Conservation (phyloP, 2,888 invertebrate species). For the Xylota segnis region DNA sequence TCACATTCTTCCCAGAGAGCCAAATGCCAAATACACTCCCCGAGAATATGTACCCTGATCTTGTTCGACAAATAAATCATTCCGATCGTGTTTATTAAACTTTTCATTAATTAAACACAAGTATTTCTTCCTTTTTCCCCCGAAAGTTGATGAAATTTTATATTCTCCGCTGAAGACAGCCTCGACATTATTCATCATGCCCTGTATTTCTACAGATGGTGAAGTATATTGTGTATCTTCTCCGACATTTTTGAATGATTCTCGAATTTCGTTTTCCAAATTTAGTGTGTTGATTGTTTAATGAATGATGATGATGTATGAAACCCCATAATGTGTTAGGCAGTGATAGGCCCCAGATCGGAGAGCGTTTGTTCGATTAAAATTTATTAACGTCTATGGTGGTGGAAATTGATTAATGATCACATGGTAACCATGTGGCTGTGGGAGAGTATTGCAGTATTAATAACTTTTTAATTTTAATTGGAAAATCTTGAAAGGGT, state of each 20-base stretch:
- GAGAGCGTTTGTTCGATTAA: slow-evolving; percentile 44
- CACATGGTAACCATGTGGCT: slow-evolving; percentile 26
- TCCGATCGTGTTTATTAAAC: not conserved
- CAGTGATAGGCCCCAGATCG: slow-evolving; percentile 39
- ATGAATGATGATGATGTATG: slow-evolving; percentile 61
- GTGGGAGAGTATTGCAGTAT: slow-evolving; percentile 13
- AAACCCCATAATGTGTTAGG: slow-evolving; percentile 52
- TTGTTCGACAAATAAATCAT: not conserved
- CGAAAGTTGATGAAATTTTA: slow-evolving; percentile 10
- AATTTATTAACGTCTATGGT: slow-evolving; percentile 56
- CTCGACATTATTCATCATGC: slow-evolving; percentile 22
- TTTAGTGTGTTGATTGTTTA: slow-evolving; percentile 64
- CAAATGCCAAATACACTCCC: too few species aligned
- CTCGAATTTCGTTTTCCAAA: slow-evolving; percentile 46
- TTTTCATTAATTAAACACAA: slow-evolving; percentile 2
- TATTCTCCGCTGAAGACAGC: slow-evolving; percentile 6
- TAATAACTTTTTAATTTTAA: slow-evolving; percentile 3
- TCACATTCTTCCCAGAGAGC: too few species aligned
- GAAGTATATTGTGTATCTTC: slow-evolving; percentile 1
- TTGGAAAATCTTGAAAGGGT: slow-evolving; percentile 25
- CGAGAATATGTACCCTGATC: not conserved
- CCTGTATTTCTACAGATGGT: slow-evolving; percentile 10
- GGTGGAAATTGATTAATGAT: slow-evolving; percentile 62
- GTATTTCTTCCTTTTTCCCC: not conserved
- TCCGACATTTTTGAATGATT: slow-evolving; percentile 26